Percentiles rank a stretch among this genome's conserved stretches.
These are phyloP conservation scores for Intellagama lesueurii DNA, from an alignment of 2,797 vertebrate species.

Conservation along the genomic window DNA sequence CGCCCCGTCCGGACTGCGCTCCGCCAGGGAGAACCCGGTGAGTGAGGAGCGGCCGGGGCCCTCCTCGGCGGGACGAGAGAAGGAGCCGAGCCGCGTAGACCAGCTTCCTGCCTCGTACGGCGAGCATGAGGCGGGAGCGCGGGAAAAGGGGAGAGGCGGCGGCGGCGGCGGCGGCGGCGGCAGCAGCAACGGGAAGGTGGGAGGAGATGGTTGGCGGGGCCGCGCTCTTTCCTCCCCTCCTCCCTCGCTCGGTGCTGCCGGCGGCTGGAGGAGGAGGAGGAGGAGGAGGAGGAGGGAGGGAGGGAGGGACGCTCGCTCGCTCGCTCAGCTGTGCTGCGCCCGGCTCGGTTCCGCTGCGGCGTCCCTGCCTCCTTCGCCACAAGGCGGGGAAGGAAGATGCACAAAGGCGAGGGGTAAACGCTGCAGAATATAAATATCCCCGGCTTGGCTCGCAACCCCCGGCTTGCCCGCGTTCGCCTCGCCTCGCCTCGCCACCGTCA, in stretches of 20 bases:
- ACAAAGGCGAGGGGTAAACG: conserved; percentile 59
- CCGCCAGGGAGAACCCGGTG: conserved; percentile 10
- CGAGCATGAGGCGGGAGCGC: conserved; percentile 26
- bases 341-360: conserved; percentile 47
- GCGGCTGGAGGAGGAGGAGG: neutral
- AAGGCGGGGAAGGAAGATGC: conserved; percentile 64
- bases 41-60: conserved; percentile 9
- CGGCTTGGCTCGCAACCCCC: conserved; percentile 5
- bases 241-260: neutral
- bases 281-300: too few species aligned
- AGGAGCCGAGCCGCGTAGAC: neutral
- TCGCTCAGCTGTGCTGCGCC: conserved; percentile 30
- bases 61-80: neutral
- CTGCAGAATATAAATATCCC: conserved; percentile 35
- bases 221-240: neutral
- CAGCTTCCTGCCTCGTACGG: neutral
- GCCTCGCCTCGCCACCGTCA: conserved; percentile 47
- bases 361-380: conserved; percentile 55
- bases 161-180: neutral
- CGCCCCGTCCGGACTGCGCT: conserved; percentile 12
- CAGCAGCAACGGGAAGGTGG: neutral
- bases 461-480: conserved; percentile 7
- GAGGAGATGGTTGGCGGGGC: neutral
- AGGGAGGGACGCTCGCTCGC: too few species aligned
- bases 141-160: conserved; percentile 16